A percentile compares a stretch with the other conserved stretches of the same genome.
Conservation (phyloP, 2,797 vertebrate genomes). For the Hippocampus kuda region DNA sequence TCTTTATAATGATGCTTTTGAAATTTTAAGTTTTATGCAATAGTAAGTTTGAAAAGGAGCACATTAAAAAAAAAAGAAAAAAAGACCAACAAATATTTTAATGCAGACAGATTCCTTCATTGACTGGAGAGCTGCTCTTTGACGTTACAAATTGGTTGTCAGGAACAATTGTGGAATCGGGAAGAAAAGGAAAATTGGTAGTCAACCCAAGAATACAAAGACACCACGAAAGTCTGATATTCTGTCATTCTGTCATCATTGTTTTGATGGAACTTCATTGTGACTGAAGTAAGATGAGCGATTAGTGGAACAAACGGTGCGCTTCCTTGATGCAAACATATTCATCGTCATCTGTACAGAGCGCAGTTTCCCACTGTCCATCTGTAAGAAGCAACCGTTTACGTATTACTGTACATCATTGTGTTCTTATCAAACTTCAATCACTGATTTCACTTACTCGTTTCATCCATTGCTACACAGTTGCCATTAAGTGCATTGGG, state of each 20-base stretch:
- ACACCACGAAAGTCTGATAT: neutral
- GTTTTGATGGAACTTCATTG: neutral
- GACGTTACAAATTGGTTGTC: neutral
- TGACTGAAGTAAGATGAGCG: neutral
- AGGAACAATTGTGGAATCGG: neutral
- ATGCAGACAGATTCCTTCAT: constrained; percentile 1
- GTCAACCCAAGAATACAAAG: neutral
- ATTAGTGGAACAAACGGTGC: neutral
- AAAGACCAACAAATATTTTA: neutral
- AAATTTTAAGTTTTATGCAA: neutral
- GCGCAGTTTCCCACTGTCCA: accelerated
- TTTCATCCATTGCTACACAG: neutral
- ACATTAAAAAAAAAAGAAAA: no score
- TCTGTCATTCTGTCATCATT: neutral
- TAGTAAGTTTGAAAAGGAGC: neutral
- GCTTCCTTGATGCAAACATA: constrained; percentile 1
- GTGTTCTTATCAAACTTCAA: neutral
- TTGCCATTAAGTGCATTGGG: accelerated
- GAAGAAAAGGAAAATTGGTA: neutral
- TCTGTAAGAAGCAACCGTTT: neutral
- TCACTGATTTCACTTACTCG: neutral
- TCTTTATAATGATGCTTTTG: no score
- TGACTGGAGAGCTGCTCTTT: neutral
- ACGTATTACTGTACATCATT: neutral
- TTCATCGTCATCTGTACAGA: accelerated